Percentiles rank a stretch among this genome's conserved stretches.
phyloP scores from a whole-genome alignment of 2,113 vertebrate species.

The Neodontobutis hainanensis region DNA sequence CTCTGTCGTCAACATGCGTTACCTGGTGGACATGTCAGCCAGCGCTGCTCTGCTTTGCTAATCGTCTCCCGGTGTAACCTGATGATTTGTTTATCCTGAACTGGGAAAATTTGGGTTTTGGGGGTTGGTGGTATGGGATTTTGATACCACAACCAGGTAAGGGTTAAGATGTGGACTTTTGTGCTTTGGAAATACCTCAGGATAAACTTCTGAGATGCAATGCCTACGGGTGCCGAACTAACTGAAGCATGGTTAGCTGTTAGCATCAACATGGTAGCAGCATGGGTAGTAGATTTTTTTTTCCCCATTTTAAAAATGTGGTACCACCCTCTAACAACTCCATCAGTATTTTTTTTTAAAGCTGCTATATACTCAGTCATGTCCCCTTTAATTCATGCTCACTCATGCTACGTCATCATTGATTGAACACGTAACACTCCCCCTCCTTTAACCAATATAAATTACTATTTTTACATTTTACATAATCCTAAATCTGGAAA shows the following conservation, averaged over 20 bases:
- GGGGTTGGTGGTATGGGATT: background rate
- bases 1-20: constrained; percentile 61
- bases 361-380: background rate
- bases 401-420: background rate
- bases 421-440: background rate
- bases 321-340: constrained; percentile 74
- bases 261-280: constrained; percentile 58
- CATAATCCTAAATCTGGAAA: constrained; percentile 1
- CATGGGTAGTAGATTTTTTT: constrained; percentile 64
- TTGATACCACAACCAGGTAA: constrained; percentile 55
- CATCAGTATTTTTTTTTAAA: constrained; percentile 46
- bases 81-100: constrained; percentile 79
- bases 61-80: constrained; percentile 34
- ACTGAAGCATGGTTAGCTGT: constrained; percentile 64
- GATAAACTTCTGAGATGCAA: constrained; percentile 83
- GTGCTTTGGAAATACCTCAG: constrained; percentile 51
- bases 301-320: constrained; percentile 34
- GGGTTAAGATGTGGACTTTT: constrained; percentile 24
- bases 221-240: constrained; percentile 47
- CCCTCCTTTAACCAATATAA: constrained; percentile 9
- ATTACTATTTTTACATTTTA: constrained; percentile 14
- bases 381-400: background rate
- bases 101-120: background rate
- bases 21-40: constrained; percentile 59
- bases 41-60: constrained; percentile 60